Base-by-base conservation (phyloP, 2,888 invertebrate genomes). In the Ophioninae sp. region DNA sequence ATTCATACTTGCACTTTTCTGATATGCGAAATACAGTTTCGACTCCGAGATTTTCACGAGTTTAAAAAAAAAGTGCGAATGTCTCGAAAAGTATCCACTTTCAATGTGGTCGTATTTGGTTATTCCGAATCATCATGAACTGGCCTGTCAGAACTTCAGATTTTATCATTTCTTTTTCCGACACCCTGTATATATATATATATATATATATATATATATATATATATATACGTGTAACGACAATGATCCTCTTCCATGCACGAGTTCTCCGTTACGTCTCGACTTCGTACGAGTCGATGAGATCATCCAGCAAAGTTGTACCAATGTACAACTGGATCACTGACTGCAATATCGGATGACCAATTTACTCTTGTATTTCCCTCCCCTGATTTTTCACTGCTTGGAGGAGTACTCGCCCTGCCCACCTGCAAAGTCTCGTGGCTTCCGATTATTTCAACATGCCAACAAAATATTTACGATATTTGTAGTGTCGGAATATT, bases 331-430 rank as follows among this genome's bases (percentile, higher is more conserved):
- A 17, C 30, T 30, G 74, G 80, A 80, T 7, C 44, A 80, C 83
- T 83, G 83, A 80, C 80, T 74, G 10, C 57, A 64, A 30, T 81
- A 78, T 74, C 83, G 65, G 41, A 70, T 70, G 41, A 37, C 76
- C 61, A 75, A 79, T 83, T 74, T 30, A 39, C 50, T 68, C 57
- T 57, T 62, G 17, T 17, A 50, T 77, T 62, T 67, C 61, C 70
- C 78, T 68, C 50, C 20, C 44, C 56, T 72, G 20, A 56, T 62
- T 76, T 64, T 68, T 37, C n/a, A 50, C 50, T 13, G 50, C 13
- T 13, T 50, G 17, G 13, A 50, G 13, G 17, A 17, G 17, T 6
- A 50, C 50, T 2, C 50, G 50, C 13, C 13, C 13, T 13, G 13
- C 13, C 6, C 50, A 50, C 17, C 50, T 50, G 50, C 50, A 50